These are phyloP conservation scores for Cepphus grylle DNA, from an alignment of 2,113 vertebrate species.

Conservation along the genomic window DNA sequence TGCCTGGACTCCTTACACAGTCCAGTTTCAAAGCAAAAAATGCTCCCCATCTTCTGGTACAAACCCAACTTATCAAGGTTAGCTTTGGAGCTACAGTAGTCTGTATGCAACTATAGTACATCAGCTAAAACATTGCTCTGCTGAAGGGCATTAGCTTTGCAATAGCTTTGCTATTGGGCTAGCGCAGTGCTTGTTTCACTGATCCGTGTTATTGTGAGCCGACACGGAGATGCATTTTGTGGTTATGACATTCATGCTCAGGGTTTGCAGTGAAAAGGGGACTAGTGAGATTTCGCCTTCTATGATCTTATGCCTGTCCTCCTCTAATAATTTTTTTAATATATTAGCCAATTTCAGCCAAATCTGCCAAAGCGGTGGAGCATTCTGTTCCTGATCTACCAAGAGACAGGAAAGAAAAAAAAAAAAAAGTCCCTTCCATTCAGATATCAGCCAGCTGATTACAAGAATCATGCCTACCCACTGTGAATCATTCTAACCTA, in stretches of 20 bases:
- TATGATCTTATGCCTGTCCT: accelerated
- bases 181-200: neutral
- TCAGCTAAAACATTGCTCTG: neutral
- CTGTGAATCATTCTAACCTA: neutral
- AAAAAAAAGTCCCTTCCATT: neutral
- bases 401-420: neutral
- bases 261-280: neutral
- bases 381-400: neutral
- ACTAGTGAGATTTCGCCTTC: neutral
- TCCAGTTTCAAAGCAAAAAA: neutral
- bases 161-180: neutral
- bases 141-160: neutral
- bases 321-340: neutral
- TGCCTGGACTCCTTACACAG: neutral
- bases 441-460: neutral
- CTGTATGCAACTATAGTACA: neutral
- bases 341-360: neutral
- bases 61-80: neutral
- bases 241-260: neutral
- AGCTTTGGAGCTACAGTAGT: neutral
- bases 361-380: neutral
- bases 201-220: neutral
- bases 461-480: neutral
- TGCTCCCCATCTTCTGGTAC: neutral
- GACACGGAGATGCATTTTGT: neutral